Evolutionary conservation across 1,140 invertebrate species (phyloP).

Genomic region (Habropoda laboriosa): DNA sequence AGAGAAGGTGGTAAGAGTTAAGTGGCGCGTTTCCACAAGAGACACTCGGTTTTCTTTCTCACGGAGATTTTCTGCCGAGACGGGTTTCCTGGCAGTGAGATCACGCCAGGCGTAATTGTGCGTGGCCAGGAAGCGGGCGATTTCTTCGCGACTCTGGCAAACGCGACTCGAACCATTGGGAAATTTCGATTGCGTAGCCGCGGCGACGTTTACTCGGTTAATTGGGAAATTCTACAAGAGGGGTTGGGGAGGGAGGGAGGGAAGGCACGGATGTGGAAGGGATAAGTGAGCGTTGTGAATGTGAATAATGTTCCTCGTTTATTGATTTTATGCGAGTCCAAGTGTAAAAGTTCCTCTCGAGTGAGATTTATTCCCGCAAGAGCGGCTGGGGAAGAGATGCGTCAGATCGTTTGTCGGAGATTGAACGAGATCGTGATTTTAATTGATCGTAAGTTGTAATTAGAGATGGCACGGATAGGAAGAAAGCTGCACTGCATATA

Average conservation of each 20-base stretch:
- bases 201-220: background rate
- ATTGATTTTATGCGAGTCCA: background rate
- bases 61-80: background rate
- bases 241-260: no score
- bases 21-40: background rate
- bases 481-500: no score
- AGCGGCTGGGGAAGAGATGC: no score
- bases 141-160: background rate
- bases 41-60: slow-evolving; percentile 24
- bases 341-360: background rate
- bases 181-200: background rate
- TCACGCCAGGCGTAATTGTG: slow-evolving; percentile 9
- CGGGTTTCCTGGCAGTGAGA: background rate
- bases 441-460: no score
- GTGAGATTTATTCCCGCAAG: background rate
- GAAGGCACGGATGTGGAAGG: background rate
- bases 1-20: background rate
- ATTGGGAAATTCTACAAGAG: background rate
- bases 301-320: background rate
- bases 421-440: no score
- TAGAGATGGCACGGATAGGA: no score
- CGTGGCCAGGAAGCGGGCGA: slow-evolving; percentile 17
- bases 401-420: no score
- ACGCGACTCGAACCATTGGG: background rate
- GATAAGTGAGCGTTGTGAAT: background rate